phyloP scores from a whole-genome alignment of 2,888 invertebrate genomes.

The Scelioninae gen. 1 region DNA sequence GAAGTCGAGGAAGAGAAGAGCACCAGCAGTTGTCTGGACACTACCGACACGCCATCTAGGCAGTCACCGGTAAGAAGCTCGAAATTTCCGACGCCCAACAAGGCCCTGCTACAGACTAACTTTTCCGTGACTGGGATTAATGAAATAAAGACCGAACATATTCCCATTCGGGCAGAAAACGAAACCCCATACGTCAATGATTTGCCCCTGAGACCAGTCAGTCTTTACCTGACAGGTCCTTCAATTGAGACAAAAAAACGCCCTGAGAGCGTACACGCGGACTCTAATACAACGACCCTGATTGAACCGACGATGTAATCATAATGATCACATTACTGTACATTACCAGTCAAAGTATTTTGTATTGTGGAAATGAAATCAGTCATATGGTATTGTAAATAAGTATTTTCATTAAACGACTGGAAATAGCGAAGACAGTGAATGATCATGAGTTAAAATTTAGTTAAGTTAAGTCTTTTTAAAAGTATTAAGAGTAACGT shows the following conservation, averaged over 20 bases:
- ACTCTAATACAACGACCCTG: slow-evolving; percentile 77
- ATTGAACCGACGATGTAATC: slow-evolving; percentile 72
- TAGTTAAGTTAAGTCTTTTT: too few relatives aligned
- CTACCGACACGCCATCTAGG: slow-evolving; percentile 73
- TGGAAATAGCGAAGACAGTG: too few relatives aligned
- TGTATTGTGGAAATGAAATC: too few relatives aligned
- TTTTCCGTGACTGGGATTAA: slow-evolving; percentile 80
- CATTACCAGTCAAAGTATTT: slow-evolving; percentile 29
- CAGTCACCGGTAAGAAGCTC: slow-evolving; percentile 78
- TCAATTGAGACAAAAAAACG: slow-evolving; percentile 73
- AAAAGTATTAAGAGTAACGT: too few relatives aligned
- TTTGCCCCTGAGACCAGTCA: slow-evolving; percentile 75
- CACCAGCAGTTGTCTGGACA: slow-evolving; percentile 62
- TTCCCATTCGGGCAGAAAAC: slow-evolving; percentile 45
- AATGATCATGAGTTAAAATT: too few relatives aligned
- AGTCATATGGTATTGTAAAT: too few relatives aligned
- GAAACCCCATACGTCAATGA: slow-evolving; percentile 54
- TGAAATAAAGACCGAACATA: slow-evolving; percentile 77
- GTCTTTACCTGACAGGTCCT: slow-evolving; percentile 76
- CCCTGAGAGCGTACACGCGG: slow-evolving; percentile 75
- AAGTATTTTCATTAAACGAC: too few relatives aligned
- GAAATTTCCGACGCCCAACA: slow-evolving; percentile 52
- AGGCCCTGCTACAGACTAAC: slow-evolving; percentile 78
- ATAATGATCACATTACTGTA: neutral
- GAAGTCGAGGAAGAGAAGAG: slow-evolving; percentile 78